These are phyloP conservation scores for Drosophila pseudoobscura DNA, from an alignment of 1,140 invertebrate species.

Conservation along the genomic window DNA sequence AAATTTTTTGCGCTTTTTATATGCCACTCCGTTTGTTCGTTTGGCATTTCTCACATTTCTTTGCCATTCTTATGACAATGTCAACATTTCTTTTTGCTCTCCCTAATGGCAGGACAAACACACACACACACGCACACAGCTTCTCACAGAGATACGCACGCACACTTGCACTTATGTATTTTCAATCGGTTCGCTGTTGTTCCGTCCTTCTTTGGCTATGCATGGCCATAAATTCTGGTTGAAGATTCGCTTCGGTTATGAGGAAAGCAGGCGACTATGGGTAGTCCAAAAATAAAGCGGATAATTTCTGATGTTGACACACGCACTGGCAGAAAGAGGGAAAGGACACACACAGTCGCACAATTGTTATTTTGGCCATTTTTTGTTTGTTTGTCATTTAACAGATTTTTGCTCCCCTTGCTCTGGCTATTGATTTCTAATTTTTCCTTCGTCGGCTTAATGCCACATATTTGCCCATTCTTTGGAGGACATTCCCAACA, in stretches of 20 bases:
- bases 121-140: constrained; percentile 16
- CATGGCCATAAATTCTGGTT: constrained; percentile 56
- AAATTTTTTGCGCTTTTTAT: constrained; percentile 52
- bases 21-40: constrained; percentile 27
- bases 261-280: constrained; percentile 5
- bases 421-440: constrained; percentile 68
- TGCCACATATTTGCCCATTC: constrained; percentile 36
- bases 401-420: constrained; percentile 54
- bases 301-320: constrained; percentile 64
- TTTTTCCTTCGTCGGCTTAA: constrained; percentile 55
- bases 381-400: constrained; percentile 60
- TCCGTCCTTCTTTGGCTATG: constrained; percentile 23
- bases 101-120: constrained; percentile 52
- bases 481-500: neutral
- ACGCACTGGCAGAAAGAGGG: constrained; percentile 2
- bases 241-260: constrained; percentile 29
- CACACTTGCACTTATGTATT: constrained; percentile 55
- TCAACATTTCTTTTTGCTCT: constrained; percentile 61
- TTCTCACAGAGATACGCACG: constrained; percentile 26
- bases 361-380: constrained; percentile 28
- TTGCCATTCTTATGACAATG: constrained; percentile 59
- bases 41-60: constrained; percentile 56
- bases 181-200: constrained; percentile 61
- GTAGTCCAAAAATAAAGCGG: constrained; percentile 47
- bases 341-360: constrained; percentile 23